Evolutionary conservation across 1,140 invertebrate species (phyloP).

Genomic region (Camponotus vicinus): DNA sequence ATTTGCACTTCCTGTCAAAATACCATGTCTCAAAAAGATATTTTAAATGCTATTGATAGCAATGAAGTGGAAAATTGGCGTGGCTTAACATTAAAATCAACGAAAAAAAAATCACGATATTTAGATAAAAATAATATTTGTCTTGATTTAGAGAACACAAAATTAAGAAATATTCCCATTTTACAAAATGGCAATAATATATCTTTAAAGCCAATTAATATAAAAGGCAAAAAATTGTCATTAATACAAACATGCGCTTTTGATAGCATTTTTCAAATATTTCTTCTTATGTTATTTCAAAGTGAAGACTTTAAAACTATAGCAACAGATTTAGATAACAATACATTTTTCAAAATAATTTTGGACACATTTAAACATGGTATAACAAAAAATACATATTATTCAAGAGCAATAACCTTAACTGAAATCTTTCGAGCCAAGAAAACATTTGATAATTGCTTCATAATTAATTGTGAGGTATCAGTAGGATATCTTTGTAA

Average conservation of each 20-base stretch:
- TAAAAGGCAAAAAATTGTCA: background rate
- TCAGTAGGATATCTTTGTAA: too few species aligned
- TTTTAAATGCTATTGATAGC: background rate
- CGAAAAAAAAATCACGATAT: background rate
- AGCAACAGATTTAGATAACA: background rate
- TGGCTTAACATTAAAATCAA: background rate
- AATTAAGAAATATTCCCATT: constrained; percentile 6
- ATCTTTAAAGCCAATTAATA: background rate
- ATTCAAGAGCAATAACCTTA: too few species aligned
- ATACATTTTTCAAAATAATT: background rate
- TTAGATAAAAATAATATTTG: background rate
- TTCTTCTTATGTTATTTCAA: background rate
- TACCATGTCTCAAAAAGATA: background rate
- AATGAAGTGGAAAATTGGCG: background rate
- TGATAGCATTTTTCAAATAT: constrained; percentile 1
- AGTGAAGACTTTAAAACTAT: background rate
- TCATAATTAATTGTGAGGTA: too few species aligned
- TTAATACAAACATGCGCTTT: background rate
- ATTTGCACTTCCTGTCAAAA: background rate
- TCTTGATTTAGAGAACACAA: background rate
- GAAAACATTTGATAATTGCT: too few species aligned
- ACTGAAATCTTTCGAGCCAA: too few species aligned
- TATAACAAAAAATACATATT: too few species aligned
- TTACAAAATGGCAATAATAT: background rate
- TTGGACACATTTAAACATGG: too few species aligned